Conservation (phyloP, 1,140 invertebrate genomes). For the Parasteatoda tepidariorum region DNA sequence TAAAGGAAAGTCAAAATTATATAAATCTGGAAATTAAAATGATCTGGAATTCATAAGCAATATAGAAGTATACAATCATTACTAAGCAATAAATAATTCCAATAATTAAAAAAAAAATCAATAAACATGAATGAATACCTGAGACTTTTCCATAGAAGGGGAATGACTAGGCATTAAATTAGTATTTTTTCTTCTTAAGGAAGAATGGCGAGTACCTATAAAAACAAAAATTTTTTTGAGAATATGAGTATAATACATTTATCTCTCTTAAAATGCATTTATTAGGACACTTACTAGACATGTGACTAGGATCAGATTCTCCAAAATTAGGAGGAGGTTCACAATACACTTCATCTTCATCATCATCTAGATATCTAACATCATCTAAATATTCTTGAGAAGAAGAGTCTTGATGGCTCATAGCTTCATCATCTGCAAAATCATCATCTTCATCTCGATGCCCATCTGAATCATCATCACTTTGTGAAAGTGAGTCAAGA, state of each 20-base stretch:
- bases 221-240: background rate
- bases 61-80: too few relatives aligned
- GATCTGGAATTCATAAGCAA: too few relatives aligned
- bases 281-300: constrained; percentile 45
- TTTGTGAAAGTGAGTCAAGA: constrained; percentile 68
- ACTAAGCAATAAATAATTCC: too few relatives aligned
- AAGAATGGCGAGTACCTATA: constrained; percentile 73
- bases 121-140: constrained; percentile 67
- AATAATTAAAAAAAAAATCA: too few relatives aligned
- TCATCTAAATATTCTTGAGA: constrained; percentile 71
- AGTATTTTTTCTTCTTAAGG: constrained; percentile 72
- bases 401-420: constrained; percentile 74
- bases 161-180: constrained; percentile 68
- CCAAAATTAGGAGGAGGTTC: constrained; percentile 57
- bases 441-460: constrained; percentile 74
- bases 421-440: constrained; percentile 77
- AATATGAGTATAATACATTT: too few relatives aligned
- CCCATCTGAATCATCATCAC: constrained; percentile 77
- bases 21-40: too few relatives aligned
- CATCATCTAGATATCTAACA: constrained; percentile 66
- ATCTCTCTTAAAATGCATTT: too few relatives aligned
- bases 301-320: constrained; percentile 53
- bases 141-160: constrained; percentile 70
- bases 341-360: constrained; percentile 61
- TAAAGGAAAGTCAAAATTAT: too few relatives aligned